phyloP scores from a whole-genome alignment of 2,888 invertebrate genomes.

The Ophraella communa region DNA sequence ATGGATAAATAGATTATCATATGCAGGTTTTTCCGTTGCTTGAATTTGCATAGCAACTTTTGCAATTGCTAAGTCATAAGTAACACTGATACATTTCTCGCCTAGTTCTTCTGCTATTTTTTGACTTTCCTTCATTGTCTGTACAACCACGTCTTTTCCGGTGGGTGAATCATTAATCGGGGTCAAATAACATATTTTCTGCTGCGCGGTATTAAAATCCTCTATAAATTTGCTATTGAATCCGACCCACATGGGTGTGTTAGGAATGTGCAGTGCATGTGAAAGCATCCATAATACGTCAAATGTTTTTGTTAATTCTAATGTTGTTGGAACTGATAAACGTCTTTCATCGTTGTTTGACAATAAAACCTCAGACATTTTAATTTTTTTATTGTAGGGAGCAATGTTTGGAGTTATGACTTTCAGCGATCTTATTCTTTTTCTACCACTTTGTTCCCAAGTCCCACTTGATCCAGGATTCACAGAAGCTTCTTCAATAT shows the following conservation, averaged over 20 bases:
- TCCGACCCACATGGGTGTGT: constrained; percentile 28
- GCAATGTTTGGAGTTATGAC: constrained; percentile 5
- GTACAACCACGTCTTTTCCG: constrained; percentile 33
- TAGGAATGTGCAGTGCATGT: constrained; percentile 28
- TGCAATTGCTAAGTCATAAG: constrained; percentile 46
- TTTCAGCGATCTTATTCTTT: constrained; percentile 20
- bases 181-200: constrained; percentile 37
- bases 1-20: constrained; percentile 48
- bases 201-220: constrained; percentile 5
- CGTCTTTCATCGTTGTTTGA: background rate
- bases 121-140: constrained; percentile 36
- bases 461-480: background rate
- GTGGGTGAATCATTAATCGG: constrained; percentile 48
- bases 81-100: constrained; percentile 33
- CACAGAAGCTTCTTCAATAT: background rate
- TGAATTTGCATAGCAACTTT: constrained; percentile 44
- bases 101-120: constrained; percentile 37
- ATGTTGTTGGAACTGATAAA: background rate
- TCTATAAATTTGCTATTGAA: constrained; percentile 1
- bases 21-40: constrained; percentile 29
- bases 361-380: constrained; percentile 6
- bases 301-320: background rate
- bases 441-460: background rate
- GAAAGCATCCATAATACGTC: constrained; percentile 30
- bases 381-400: constrained; percentile 20